phyloP scores from a whole-genome alignment of 2,797 vertebrate genomes.

The Acomys russatus region DNA sequence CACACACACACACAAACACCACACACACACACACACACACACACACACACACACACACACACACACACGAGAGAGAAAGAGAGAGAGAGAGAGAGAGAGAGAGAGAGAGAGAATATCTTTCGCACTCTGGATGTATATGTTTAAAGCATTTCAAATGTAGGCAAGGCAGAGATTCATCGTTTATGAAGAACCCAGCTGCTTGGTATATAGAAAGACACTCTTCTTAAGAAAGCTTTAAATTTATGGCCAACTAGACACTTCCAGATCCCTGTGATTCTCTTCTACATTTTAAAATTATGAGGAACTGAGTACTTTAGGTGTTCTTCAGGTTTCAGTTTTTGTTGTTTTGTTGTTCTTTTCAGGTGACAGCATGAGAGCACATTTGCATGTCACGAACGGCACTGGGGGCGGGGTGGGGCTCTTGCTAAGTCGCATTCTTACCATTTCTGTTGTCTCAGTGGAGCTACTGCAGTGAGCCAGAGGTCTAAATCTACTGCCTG shows the following conservation, averaged over 20 bases:
- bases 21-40: not conserved
- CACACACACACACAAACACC: not conserved
- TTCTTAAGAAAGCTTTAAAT: conserved; percentile 21
- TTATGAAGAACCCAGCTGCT: conserved; percentile 22
- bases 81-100: not conserved
- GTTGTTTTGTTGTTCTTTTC: not conserved
- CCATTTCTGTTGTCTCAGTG: conserved; percentile 9
- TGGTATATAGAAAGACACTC: not conserved
- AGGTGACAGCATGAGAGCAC: not conserved
- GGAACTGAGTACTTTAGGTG: not conserved
- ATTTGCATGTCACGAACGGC: not conserved
- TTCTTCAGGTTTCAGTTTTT: conserved; percentile 24
- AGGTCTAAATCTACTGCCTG: conserved; percentile 60
- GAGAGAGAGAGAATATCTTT: not conserved
- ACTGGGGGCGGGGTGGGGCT: not conserved
- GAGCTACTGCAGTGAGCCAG: not conserved
- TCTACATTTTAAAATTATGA: not conserved
- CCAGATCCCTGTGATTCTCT: not conserved
- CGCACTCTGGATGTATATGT: not conserved
- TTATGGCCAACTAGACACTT: conserved; percentile 5
- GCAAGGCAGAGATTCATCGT: not conserved
- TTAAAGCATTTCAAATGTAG: conserved; percentile 66
- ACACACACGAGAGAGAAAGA: not conserved
- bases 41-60: too few relatives aligned
- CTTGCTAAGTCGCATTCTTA: conserved; percentile 21